A percentile compares a stretch with the other conserved stretches of the same genome.
Conservation (phyloP, 2,113 vertebrate species). For the Indri indri region DNA sequence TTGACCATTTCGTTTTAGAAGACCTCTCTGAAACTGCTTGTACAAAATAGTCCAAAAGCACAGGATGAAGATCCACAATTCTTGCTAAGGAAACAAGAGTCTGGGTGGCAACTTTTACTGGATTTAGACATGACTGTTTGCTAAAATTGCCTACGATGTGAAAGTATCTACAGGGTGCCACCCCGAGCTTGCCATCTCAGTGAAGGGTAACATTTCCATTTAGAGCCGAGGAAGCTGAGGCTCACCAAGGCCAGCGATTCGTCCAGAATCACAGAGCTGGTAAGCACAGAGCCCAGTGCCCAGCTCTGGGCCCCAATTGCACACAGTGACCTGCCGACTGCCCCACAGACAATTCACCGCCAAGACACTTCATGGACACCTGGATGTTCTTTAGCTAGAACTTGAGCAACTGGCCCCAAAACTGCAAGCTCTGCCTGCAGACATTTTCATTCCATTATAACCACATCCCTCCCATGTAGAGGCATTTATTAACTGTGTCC, state of each 20-base stretch:
- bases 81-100: background rate
- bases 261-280: background rate
- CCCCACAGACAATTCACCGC: background rate
- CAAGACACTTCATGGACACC: background rate
- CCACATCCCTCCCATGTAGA: background rate
- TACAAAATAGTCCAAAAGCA: background rate
- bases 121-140: background rate
- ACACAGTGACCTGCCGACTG: background rate
- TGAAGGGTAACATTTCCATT: background rate
- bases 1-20: slow-evolving; percentile 15
- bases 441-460: background rate
- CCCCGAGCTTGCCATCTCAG: background rate
- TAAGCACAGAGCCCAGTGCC: background rate
- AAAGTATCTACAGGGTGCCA: background rate
- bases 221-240: background rate
- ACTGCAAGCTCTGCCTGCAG: background rate
- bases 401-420: background rate
- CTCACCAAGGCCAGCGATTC: background rate
- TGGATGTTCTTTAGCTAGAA: background rate
- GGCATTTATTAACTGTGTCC: background rate
- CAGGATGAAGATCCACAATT: background rate
- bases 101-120: background rate
- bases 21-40: background rate
- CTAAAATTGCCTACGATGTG: background rate
- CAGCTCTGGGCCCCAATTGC: background rate